phyloP scores from a whole-genome alignment of 2,797 vertebrate genomes.

The Amphiprion clarkii region DNA sequence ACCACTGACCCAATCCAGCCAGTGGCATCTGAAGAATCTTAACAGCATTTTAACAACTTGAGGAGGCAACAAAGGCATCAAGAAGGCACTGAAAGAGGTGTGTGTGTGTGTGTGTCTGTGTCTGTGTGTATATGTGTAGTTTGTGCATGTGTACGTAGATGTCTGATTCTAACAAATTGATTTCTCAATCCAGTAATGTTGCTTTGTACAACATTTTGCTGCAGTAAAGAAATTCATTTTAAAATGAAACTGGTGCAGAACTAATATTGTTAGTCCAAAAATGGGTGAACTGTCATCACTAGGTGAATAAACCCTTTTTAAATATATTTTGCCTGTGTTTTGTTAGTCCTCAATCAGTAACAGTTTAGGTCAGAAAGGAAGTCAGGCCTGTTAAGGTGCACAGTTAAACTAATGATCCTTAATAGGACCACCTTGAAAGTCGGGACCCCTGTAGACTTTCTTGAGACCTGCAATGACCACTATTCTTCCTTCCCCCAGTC shows the following conservation, averaged over 20 bases:
- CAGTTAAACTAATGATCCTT: slow-evolving; percentile 75
- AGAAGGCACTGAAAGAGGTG: slow-evolving; percentile 34
- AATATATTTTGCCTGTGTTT: slow-evolving; percentile 28
- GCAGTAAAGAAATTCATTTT: too few species aligned
- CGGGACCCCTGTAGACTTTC: slow-evolving; percentile 29
- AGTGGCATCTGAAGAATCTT: slow-evolving; percentile 72
- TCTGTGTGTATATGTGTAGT: background rate
- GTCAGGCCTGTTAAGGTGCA: slow-evolving; percentile 58
- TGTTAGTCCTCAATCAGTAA: slow-evolving; percentile 43
- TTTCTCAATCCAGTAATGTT: too few species aligned
- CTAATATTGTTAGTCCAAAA: too few species aligned
- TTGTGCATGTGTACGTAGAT: too few species aligned
- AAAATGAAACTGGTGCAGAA: too few species aligned
- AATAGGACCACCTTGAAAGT: slow-evolving; percentile 77
- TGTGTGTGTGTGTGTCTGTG: slow-evolving; percentile 1
- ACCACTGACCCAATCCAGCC: slow-evolving; percentile 5
- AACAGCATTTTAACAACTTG: slow-evolving; percentile 61
- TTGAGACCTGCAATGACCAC: slow-evolving; percentile 18
- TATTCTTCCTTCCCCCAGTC: slow-evolving; percentile 8
- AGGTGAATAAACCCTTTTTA: slow-evolving; percentile 21
- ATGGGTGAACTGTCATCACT: too few species aligned
- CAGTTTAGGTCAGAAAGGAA: slow-evolving; percentile 67
- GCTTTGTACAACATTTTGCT: too few species aligned
- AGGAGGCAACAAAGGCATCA: slow-evolving; percentile 68
- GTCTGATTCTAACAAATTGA: too few species aligned